Conservation (phyloP, 2,797 vertebrate genomes). For the Gymnothorax javanicus region DNA sequence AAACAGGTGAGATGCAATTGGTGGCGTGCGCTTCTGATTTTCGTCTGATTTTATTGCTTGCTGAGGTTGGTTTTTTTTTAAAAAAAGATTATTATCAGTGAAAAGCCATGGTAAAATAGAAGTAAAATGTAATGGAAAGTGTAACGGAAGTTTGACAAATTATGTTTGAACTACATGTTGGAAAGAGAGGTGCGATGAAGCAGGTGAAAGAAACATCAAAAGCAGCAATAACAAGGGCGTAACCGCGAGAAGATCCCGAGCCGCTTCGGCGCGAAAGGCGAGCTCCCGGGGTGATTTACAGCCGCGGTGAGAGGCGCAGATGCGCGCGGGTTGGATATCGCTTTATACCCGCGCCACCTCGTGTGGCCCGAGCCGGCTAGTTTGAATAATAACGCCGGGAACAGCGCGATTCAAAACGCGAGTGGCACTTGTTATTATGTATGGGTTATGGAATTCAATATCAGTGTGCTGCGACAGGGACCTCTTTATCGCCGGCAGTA, state of each 20-base stretch:
- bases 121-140: not conserved
- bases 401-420: not conserved
- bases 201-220: not conserved
- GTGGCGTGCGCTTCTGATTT: not conserved
- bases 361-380: slow-evolving; percentile 56
- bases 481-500: slow-evolving; percentile 32
- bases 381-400: slow-evolving; percentile 63
- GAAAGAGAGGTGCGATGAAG: not conserved
- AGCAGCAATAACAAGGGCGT: not conserved
- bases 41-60: too few relatives aligned
- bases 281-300: slow-evolving; percentile 63
- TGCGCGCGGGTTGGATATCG: slow-evolving; percentile 71
- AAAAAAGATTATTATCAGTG: not conserved
- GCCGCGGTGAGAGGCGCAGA: slow-evolving; percentile 62
- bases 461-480: slow-evolving; percentile 55
- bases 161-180: not conserved
- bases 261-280: not conserved
- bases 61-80: not conserved
- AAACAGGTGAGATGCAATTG: slow-evolving; percentile 76
- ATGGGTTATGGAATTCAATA: slow-evolving; percentile 60
- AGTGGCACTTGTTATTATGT: slow-evolving; percentile 64
- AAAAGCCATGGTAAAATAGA: not conserved
- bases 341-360: slow-evolving; percentile 71
- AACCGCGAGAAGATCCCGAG: not conserved
- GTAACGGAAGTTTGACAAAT: not conserved